Base-by-base conservation (phyloP, 2,113 vertebrate species). In the Odobenus rosmarus region DNA sequence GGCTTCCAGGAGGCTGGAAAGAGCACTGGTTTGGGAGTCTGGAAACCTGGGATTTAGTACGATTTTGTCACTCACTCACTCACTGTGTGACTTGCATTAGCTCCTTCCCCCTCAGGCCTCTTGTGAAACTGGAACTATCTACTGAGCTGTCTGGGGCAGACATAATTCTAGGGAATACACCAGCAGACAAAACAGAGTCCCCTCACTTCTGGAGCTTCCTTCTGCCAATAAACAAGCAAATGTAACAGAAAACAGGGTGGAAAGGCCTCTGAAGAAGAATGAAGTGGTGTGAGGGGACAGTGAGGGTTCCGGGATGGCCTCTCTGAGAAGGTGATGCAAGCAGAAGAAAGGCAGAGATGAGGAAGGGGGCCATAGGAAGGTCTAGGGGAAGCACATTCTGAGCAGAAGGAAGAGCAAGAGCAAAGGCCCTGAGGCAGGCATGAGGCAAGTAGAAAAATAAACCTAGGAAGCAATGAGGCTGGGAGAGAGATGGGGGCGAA, bases 351-450 rank as follows among this genome's bases (percentile, higher is more conserved):
- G 12, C 88, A 21, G 42, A 49, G 62, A 24, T 2, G 24, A 87
- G 26, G 33, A 79, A 93, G 59, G 67, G 26, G 1, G 0, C 51
- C 81, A 7, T 16, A n/a, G 61, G 77, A 62, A 5, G 23, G 77
- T 51, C 84, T 72, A 46, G 72, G 64, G 64, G 69, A 86, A 88
- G 91, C 72, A 88, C 51, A 79, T 33, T 80, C 49, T 23, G 15
- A 9, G 57, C 69, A 88, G 28, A 64, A 39, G 23, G 61, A 36
- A 62, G 36, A 55, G 61, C 39, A 64, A 79, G 72, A 71, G 59
- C 93, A 96, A 90, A 96, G 90, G 67, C 57, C 95, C 83, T 91
- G 95, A 72, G 85, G 87, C 53, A 26, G 39, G 53, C 85, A 8
- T 1, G 1, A 71, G 64, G 76, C 76, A 71, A 95, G 67, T 1